Evolutionary conservation across 30 jellyfish, hydroid and myxozoan species (phyloP), one percentile per base, ranked within the genome.

Genomic region (Aurelia aurita): DNA sequence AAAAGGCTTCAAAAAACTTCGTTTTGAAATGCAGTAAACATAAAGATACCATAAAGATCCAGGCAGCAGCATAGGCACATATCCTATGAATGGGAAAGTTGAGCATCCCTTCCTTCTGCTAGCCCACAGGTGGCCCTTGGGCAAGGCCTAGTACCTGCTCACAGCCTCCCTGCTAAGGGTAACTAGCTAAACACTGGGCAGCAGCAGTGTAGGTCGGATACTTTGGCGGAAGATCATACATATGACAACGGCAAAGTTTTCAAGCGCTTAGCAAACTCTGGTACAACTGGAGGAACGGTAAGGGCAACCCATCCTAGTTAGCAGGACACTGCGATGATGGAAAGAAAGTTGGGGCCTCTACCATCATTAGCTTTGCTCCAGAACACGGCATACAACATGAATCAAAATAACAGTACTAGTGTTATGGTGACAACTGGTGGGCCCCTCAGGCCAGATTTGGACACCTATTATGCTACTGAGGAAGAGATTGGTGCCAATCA

Each of bases 361-460:
- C 35, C 27, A 61, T 61, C 74, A 61, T 61, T 61, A 61, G 74
- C 35, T 61, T 61, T 61, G 74, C 79, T 35, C 19, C 79, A 66
- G 1, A 66, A 66, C 58, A 66, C 20, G 79, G 79, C 58, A 66
- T 10, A 34, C 64, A 66, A 66, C 62, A 66, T 66, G 64, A 66
- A 23, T 35, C 79, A n/a, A 66, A 26, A 66, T 66, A 0, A 66
- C 79, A 66, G 79, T 27, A 10, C 62, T 23, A 66, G 54, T 66
- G 29, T 54, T 66, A 9, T 66, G 79, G 79, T 66, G 79, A 66
- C 79, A 66, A 66, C 54, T 66, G 58, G 79, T 66, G 54, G 79
- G 79, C 65, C 58, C 21, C 79, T 66, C 58, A 66, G 79, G 79
- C 79, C 79, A 66, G 79, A 66, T 16, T 66, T 66, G 21, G 79